Evolutionary conservation across 2,113 vertebrate species (phyloP).

Genomic region (Neogale vison): DNA sequence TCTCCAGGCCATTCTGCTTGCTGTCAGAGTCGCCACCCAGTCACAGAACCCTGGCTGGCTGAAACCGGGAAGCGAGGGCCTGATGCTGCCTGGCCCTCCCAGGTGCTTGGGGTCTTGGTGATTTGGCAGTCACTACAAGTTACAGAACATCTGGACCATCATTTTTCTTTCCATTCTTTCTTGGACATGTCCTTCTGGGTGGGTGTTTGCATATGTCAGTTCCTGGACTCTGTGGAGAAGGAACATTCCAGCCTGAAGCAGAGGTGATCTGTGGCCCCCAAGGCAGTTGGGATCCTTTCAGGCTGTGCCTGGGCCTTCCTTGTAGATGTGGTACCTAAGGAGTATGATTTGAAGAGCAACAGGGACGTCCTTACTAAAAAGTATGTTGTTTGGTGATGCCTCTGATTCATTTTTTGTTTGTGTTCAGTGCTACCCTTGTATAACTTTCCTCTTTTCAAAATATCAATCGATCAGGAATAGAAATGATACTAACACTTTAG

Average conservation of each 20-base stretch:
- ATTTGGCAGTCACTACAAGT: conserved; percentile 67
- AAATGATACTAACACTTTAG: conserved; percentile 23
- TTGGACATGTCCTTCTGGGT: conserved; percentile 64
- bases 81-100: conserved; percentile 38
- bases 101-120: conserved; percentile 65
- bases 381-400: conserved; percentile 2
- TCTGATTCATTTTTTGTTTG: background rate
- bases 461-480: background rate
- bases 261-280: conserved; percentile 54
- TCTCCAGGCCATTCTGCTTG: conserved; percentile 68
- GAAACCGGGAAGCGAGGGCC: conserved; percentile 61
- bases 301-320: background rate
- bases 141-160: conserved; percentile 78
- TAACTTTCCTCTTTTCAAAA: background rate
- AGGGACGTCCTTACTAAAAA: background rate
- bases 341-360: conserved; percentile 46
- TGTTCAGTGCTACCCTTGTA: background rate
- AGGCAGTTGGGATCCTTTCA: conserved; percentile 23
- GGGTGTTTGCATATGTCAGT: conserved; percentile 71
- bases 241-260: conserved; percentile 61
- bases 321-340: background rate
- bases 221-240: conserved; percentile 64
- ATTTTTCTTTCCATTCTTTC: conserved; percentile 75
- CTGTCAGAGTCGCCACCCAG: conserved; percentile 63
- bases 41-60: conserved; percentile 44